Conservation (phyloP, 2,113 vertebrate species). For the Callipepla squamata region DNA sequence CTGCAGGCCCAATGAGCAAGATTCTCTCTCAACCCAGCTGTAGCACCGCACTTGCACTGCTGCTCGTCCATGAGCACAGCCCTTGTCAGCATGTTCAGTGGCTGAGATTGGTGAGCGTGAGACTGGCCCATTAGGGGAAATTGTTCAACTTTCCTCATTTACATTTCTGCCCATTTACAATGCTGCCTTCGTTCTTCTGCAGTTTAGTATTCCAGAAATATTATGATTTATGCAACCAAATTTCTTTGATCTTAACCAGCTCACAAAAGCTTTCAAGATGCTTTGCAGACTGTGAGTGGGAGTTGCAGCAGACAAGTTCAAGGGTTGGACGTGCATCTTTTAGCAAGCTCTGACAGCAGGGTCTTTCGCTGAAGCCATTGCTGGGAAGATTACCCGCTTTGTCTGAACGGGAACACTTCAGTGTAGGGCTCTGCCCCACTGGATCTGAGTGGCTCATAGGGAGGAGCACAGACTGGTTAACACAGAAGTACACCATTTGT, state of each 20-base stretch:
- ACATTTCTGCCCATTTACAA: neutral
- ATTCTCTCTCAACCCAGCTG: neutral
- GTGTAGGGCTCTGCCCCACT: neutral
- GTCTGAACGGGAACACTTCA: neutral
- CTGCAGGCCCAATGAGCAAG: too few species aligned
- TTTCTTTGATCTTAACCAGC: constrained; percentile 39
- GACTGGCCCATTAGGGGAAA: neutral
- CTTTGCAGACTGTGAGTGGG: neutral
- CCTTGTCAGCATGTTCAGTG: neutral
- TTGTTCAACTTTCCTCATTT: neutral
- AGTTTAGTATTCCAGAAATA: constrained; percentile 3
- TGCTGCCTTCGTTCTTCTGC: neutral
- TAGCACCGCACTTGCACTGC: neutral
- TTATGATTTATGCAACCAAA: neutral
- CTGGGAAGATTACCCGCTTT: neutral
- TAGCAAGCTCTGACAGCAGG: neutral
- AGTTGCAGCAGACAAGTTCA: neutral
- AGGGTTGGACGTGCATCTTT: neutral
- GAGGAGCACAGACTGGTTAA: accelerated
- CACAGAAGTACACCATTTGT: neutral
- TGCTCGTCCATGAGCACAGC: neutral
- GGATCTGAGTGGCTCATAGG: neutral
- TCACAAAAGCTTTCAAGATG: constrained; percentile 30
- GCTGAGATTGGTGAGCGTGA: accelerated
- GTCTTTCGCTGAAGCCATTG: neutral